Conservation (phyloP, 2,888 invertebrate genomes). For the Melangyna quadrimaculata region DNA sequence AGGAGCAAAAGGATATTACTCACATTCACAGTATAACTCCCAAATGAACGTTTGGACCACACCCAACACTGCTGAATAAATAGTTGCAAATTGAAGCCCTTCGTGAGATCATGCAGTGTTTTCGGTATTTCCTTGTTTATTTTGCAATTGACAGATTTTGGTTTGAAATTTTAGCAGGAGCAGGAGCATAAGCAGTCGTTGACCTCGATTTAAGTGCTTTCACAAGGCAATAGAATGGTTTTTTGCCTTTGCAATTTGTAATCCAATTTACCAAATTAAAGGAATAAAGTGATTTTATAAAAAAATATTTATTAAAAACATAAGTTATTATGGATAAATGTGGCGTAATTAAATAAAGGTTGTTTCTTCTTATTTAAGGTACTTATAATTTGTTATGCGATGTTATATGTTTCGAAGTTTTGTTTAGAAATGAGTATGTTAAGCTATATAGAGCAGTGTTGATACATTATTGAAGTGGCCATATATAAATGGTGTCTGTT, state of each 20-base stretch:
- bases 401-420: no score
- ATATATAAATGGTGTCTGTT: no score
- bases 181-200: constrained; percentile 58
- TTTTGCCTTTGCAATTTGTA: constrained; percentile 70
- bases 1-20: constrained; percentile 33
- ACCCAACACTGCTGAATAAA: constrained; percentile 19
- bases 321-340: neutral
- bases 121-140: constrained; percentile 32
- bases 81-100: constrained; percentile 50
- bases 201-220: constrained; percentile 69
- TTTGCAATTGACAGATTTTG: constrained; percentile 41
- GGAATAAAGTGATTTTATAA: constrained; percentile 50
- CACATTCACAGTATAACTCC: constrained; percentile 32
- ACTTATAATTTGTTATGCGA: no score
- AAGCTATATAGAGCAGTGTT: no score
- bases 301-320: neutral
- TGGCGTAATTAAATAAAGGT: no score
- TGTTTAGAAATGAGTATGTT: no score
- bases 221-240: constrained; percentile 69
- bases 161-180: constrained; percentile 34
- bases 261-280: constrained; percentile 70
- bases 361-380: no score
- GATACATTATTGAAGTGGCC: no score
- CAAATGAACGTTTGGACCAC: constrained; percentile 36
- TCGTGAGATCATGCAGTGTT: constrained; percentile 5